A percentile compares a stretch with the other conserved stretches of the same genome.
Evolutionary conservation across 2,113 vertebrate genomes (phyloP).

Genomic region (Sceloporus tristichus): DNA sequence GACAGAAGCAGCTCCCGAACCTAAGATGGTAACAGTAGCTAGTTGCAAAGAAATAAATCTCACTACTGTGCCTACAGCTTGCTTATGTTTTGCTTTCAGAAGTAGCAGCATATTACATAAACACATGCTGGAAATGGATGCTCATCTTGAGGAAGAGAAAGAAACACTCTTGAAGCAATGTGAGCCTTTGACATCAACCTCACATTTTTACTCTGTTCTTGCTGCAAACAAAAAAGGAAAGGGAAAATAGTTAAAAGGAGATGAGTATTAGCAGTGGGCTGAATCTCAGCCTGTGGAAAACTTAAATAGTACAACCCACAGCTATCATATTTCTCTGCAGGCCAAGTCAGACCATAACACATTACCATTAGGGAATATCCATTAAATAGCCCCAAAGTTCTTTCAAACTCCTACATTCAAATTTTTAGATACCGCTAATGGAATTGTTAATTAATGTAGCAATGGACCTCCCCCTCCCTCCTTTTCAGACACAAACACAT

Average conservation of each 20-base stretch:
- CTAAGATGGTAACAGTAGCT: background rate
- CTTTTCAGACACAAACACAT: background rate
- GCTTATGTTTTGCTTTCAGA: slow-evolving; percentile 34
- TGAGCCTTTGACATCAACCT: slow-evolving; percentile 33
- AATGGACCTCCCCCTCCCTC: too few relatives aligned
- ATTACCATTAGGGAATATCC: background rate
- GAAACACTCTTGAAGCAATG: background rate
- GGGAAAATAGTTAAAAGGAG: slow-evolving; percentile 8
- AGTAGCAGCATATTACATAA: slow-evolving; percentile 27
- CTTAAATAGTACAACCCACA: background rate
- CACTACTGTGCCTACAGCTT: background rate
- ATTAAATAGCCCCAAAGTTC: background rate
- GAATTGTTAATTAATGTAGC: background rate
- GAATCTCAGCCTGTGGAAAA: background rate
- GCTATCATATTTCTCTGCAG: background rate
- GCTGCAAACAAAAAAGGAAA: slow-evolving; percentile 16
- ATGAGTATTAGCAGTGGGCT: slow-evolving; percentile 23
- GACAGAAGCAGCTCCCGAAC: background rate
- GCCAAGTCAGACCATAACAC: background rate
- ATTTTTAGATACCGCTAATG: background rate
- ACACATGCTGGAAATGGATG: slow-evolving; percentile 23
- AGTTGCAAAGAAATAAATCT: slow-evolving; percentile 34
- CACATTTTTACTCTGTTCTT: slow-evolving; percentile 40
- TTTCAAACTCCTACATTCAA: background rate
- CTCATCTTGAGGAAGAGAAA: background rate